Conservation (phyloP, 2,797 vertebrate genomes). For the Loris lydekkerianus region DNA sequence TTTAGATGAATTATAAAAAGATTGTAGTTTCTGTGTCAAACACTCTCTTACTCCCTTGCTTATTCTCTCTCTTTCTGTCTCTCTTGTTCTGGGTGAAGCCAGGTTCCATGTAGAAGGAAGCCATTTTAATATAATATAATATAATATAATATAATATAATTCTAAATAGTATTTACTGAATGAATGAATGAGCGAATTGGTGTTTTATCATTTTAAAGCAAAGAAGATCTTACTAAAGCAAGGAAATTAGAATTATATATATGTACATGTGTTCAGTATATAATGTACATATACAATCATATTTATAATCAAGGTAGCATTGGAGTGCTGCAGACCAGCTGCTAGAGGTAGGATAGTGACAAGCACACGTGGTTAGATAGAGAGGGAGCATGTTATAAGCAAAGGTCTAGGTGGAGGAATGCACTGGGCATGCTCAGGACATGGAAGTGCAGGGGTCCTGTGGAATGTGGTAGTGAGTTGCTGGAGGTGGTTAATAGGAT, state of each 20-base stretch:
- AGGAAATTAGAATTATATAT: conserved; percentile 34
- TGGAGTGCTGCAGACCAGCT: background rate
- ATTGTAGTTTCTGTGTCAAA: too few relatives aligned
- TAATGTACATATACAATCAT: background rate
- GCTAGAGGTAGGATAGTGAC: background rate
- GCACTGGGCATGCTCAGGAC: conserved; percentile 42
- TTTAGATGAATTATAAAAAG: too few relatives aligned
- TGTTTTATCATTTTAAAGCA: conserved; percentile 14
- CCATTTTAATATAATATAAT: too few relatives aligned
- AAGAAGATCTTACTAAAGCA: conserved; percentile 41
- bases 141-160: too few relatives aligned
- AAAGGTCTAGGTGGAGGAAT: background rate
- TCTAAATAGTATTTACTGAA: background rate
- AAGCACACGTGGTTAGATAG: background rate
- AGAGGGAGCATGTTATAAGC: background rate
- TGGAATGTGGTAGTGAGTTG: background rate
- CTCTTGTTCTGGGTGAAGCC: too few relatives aligned
- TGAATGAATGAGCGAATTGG: conserved; percentile 23
- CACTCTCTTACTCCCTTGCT: too few relatives aligned
- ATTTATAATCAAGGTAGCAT: conserved; percentile 8
- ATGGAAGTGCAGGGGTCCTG: rapidly evolving
- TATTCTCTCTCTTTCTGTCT: too few relatives aligned
- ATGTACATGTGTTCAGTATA: background rate
- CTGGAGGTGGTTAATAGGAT: background rate
- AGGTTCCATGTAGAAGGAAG: too few relatives aligned